Evolutionary conservation across 2,797 vertebrate species (phyloP).

Genomic region (Nyctibius grandis): DNA sequence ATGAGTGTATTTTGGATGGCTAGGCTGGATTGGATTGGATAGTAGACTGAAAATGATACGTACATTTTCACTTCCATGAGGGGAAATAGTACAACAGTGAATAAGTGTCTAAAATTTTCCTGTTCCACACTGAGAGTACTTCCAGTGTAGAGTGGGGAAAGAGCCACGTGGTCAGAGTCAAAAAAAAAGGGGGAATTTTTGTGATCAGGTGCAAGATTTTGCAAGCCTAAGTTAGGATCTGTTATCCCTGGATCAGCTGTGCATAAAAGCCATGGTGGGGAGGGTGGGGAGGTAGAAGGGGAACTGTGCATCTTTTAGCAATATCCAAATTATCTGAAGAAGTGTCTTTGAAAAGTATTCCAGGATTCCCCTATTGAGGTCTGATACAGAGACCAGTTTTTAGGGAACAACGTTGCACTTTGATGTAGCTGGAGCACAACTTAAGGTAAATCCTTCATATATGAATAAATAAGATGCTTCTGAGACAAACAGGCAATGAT

Average conservation of each 20-base stretch:
- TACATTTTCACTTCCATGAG: neutral
- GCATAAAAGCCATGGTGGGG: neutral
- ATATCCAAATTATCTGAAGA: neutral
- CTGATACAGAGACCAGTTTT: neutral
- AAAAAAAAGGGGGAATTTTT: neutral
- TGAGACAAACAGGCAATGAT: neutral
- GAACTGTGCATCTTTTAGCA: neutral
- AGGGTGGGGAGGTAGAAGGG: neutral
- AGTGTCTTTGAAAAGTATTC: neutral
- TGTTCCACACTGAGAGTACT: neutral
- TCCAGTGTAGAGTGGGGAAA: neutral
- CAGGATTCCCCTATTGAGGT: neutral
- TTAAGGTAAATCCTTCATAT: neutral
- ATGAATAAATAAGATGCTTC: neutral
- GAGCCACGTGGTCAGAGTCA: neutral
- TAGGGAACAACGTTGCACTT: accelerated
- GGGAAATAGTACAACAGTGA: neutral
- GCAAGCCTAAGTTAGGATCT: neutral
- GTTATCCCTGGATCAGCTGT: neutral
- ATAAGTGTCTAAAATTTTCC: neutral
- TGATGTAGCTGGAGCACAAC: neutral
- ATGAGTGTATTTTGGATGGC: neutral
- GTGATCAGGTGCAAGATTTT: neutral
- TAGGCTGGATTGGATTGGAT: neutral
- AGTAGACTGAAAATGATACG: neutral